A percentile compares a stretch with the other conserved stretches of the same genome.
Evolutionary conservation across 2,888 invertebrate species (phyloP).

Genomic region (Exocentrus adspersus): DNA sequence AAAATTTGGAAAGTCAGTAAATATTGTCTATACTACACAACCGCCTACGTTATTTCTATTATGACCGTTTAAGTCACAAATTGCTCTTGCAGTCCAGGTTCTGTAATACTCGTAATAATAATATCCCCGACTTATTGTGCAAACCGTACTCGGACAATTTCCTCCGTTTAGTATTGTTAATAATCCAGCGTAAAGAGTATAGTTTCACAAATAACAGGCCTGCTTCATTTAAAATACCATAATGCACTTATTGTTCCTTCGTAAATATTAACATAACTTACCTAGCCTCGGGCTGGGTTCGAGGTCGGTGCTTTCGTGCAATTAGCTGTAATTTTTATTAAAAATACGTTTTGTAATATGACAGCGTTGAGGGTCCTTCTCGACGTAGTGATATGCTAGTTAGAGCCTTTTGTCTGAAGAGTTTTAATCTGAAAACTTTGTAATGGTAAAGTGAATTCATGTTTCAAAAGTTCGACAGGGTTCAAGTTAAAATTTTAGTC

Average conservation of each 20-base stretch:
- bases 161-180: neutral
- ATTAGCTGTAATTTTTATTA: neutral
- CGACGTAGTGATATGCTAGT: neutral
- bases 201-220: neutral
- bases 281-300: neutral
- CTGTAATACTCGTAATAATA: neutral
- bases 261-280: neutral
- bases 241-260: conserved; percentile 6
- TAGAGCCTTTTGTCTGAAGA: too few relatives aligned
- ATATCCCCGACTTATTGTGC: neutral
- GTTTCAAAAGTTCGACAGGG: too few relatives aligned
- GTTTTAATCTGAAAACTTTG: too few relatives aligned
- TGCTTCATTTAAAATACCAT: conserved; percentile 1
- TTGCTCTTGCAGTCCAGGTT: too few relatives aligned
- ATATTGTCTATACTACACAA: too few relatives aligned
- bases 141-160: neutral
- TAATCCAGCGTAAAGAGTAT: neutral
- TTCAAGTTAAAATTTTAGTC: too few relatives aligned
- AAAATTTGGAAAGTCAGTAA: too few relatives aligned
- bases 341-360: neutral
- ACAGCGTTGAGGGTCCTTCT: neutral
- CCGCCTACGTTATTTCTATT: too few relatives aligned
- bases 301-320: conserved; percentile 9
- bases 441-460: too few relatives aligned
- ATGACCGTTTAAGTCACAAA: too few relatives aligned